These are phyloP conservation scores for Torymus auratus DNA, from an alignment of 2,888 invertebrate genomes.

Conservation along the genomic window DNA sequence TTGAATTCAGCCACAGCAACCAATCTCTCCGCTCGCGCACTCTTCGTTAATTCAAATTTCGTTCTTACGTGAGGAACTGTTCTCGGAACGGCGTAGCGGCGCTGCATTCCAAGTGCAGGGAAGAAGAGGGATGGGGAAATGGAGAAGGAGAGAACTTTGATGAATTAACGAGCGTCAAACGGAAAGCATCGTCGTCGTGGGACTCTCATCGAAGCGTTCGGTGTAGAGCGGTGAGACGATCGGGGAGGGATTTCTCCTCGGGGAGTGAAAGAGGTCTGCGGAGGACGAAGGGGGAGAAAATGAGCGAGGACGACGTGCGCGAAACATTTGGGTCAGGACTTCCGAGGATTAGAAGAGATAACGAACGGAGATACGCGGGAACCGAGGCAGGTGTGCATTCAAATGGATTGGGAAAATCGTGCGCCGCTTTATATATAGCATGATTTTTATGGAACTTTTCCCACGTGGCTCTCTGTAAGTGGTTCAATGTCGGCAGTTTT, in stretches of 20 bases:
- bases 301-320: constrained; percentile 13
- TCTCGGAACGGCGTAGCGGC: constrained; percentile 41
- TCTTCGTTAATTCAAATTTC: constrained; percentile 57
- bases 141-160: constrained; percentile 36
- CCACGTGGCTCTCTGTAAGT: constrained; percentile 10
- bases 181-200: constrained; percentile 50
- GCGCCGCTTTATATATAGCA: neutral
- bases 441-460: constrained; percentile 10
- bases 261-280: neutral
- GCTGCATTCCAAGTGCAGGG: constrained; percentile 43
- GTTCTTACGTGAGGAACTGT: constrained; percentile 54
- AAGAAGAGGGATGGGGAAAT: constrained; percentile 7
- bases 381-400: no score
- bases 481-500: constrained; percentile 4
- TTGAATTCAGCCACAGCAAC: constrained; percentile 56
- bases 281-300: constrained; percentile 34
- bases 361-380: constrained; percentile 18
- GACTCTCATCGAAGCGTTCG: neutral
- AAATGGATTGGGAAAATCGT: constrained; percentile 36
- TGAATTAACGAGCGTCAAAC: constrained; percentile 55
- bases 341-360: constrained; percentile 40
- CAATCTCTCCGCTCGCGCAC: constrained; percentile 43
- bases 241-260: constrained; percentile 17
- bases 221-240: neutral
- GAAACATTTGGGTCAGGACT: constrained; percentile 45